These are phyloP conservation scores for Eupristina koningsbergeri DNA, from an alignment of 1,140 invertebrate genomes.

Conservation along the genomic window DNA sequence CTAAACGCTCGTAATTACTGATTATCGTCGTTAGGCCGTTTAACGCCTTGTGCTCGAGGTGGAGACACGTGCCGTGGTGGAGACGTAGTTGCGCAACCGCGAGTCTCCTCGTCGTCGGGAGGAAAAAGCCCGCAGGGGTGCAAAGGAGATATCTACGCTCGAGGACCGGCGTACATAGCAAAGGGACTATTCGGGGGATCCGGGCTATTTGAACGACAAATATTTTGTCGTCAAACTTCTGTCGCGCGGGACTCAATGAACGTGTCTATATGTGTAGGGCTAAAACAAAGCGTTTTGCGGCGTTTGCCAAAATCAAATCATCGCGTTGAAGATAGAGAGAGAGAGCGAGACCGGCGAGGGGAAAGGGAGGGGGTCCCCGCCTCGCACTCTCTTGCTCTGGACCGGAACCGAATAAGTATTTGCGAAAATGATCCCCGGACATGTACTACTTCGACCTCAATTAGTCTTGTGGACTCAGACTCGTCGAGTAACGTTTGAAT, in stretches of 20 bases:
- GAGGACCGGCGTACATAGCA: slow-evolving; percentile 53
- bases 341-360: background rate
- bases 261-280: slow-evolving; percentile 73
- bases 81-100: background rate
- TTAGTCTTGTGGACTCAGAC: background rate
- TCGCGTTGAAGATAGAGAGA: slow-evolving; percentile 14
- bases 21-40: slow-evolving; percentile 71
- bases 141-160: background rate
- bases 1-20: slow-evolving; percentile 71
- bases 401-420: background rate
- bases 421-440: slow-evolving; percentile 5
- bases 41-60: slow-evolving; percentile 63
- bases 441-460: background rate
- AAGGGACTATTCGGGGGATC: slow-evolving; percentile 60
- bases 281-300: slow-evolving; percentile 73
- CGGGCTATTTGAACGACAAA: slow-evolving; percentile 74
- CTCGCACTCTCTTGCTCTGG: too few species aligned
- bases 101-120: too few species aligned
- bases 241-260: slow-evolving; percentile 65
- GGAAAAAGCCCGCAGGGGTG: background rate
- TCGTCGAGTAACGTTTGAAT: background rate
- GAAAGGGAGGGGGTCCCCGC: background rate
- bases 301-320: slow-evolving; percentile 73
- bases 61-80: slow-evolving; percentile 36
- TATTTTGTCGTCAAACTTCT: slow-evolving; percentile 75